phyloP scores from a whole-genome alignment of 2,888 invertebrate genomes.

The Alviniconcha strummeri region DNA sequence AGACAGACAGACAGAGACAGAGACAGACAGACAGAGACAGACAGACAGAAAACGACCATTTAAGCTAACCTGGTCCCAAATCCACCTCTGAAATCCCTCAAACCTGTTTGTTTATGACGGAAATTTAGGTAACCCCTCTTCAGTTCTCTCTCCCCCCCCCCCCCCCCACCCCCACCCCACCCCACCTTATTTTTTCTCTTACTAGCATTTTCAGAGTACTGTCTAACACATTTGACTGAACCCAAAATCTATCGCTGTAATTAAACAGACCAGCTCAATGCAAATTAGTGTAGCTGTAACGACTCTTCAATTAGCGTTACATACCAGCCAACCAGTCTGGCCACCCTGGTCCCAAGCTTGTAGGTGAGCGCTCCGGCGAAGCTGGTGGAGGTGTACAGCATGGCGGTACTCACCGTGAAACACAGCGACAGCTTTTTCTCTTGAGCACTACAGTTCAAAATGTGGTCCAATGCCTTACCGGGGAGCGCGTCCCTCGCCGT shows the following conservation, averaged over 20 bases:
- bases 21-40: background rate
- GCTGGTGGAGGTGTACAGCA: background rate
- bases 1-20: constrained; percentile 31
- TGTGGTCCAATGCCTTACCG: background rate
- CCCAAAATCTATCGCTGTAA: no score
- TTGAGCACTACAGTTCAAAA: background rate
- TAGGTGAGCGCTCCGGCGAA: background rate
- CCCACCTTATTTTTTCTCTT: no score
- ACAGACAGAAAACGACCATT: background rate
- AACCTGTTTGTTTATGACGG: no score
- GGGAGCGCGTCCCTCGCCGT: no score
- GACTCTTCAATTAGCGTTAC: background rate
- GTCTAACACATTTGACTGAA: no score
- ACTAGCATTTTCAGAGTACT: no score
- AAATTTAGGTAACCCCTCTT: no score
- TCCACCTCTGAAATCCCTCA: no score
- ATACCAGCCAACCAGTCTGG: constrained; percentile 22
- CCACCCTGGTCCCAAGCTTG: background rate
- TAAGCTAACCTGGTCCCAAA: no score
- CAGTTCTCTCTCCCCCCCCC: background rate
- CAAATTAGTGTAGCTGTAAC: no score
- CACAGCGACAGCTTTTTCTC: constrained; percentile 26
- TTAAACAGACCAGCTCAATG: no score
- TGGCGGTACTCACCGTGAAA: background rate
- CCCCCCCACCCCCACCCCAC: no score